Evolutionary conservation across 2,888 invertebrate species (phyloP), one percentile per base, ranked within the genome.

Genomic region (Drosophila mayaguana): DNA sequence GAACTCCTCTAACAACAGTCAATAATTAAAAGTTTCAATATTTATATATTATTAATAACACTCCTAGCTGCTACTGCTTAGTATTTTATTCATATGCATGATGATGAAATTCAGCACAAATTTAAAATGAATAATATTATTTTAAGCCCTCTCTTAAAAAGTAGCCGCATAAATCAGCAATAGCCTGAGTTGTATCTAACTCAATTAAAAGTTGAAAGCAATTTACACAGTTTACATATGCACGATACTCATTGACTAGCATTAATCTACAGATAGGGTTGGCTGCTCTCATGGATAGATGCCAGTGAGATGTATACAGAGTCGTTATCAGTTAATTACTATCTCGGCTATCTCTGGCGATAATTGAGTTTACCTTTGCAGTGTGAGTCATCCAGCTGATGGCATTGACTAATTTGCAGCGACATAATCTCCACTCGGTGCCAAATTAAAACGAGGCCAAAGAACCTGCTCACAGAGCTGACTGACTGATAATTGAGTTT

Each of bases 401-500:
- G 50, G 34, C 42, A 53, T 64, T 55, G 50, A 59, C 61, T 77
- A 60, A 77, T 76, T 67, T 42, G 42, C 43, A 25, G 54, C 36
- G 45, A 56, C 55, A 53, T 71, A 78, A 70, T 71, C 71, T 63
- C 45, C 45, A 67, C 60, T 60, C 38, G 9, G 56, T 63, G 28
- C 50, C 42, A 51, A 56, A 63, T 55, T 50, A 11, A 53, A 48
- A 80, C 40, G 56, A 56, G 80, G 75, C 56, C 63, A 80, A 83
- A 71, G 68, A 87, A 77, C 85, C 61, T 43, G 50, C 20, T 56
- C 16, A 7, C 18, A 63, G 66, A 50, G 55, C 22, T 72, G 69
- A 7, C n/a, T 72, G 69, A 7, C 80, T 65, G 75, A 57, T 78
- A 87, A 88, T 85, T 83, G 75, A 70, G 76, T 78, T 88, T 76